Base-by-base conservation (phyloP, 2,888 invertebrate genomes). In the Plebejus melissa region DNA sequence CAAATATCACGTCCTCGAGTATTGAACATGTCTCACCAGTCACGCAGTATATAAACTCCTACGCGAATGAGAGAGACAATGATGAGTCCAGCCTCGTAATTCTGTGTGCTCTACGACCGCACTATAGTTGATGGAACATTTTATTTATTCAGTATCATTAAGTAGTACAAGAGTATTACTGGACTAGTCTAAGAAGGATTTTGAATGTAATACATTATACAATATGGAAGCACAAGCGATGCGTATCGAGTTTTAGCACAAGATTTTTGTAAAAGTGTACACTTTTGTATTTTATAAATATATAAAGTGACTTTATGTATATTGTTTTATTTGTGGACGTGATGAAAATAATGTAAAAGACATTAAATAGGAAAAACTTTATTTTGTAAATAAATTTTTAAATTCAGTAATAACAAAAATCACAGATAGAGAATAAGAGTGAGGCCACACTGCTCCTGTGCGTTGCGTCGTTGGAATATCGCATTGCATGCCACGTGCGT, bases 231-330 rank as follows among this genome's bases (percentile, higher is more conserved):
- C 90, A 88, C 90, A 90, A 88, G 81, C 75, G 79, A 82, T 83
- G 80, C 79, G 78, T 79, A 76, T 77, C 60, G 69, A 78, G 69
- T 46, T 69, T 69, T 76, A 79, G 80, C 81, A 81, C 80, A 80
- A 80, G 76, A 74, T 38, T 70, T 65, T 76, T 86, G 83, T 87
- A 83, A 85, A 84, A 84, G 87, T 89, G 86, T 90, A 90, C 88
- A 89, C 88, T 88, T 90, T 89, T 88, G 88, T 90, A 90, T 88
- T 90, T 88, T 87, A 85, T 83, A 86, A 89, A 88, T 87, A 87
- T 88, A 88, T 86, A 81, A 87, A 87, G 85, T 87, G 87, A 85
- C 83, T 86, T 86, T 82, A 81, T 80, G 81, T 54, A 80, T 82
- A 79, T 77, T 1, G 5, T 32, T 75, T 75, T 22, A 58, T 41